A percentile compares a stretch with the other conserved stretches of the same genome.
Evolutionary conservation across 1,140 invertebrate species (phyloP).

Genomic region (Aphidius gifuensis): DNA sequence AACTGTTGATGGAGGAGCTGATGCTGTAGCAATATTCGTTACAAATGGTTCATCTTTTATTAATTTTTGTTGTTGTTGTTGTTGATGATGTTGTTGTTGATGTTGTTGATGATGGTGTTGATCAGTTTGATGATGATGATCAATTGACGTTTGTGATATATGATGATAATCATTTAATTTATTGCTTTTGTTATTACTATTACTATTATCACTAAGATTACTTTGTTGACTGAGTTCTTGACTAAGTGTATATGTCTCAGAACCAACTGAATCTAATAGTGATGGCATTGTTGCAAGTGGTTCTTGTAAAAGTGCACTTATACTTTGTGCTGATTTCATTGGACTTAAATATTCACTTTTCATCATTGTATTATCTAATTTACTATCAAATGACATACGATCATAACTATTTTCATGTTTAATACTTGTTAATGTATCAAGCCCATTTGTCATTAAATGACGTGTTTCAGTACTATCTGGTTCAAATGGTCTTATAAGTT

Average conservation of each 20-base stretch:
- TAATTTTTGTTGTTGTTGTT: background rate
- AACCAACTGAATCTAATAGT: slow-evolving; percentile 34
- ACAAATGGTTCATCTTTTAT: slow-evolving; percentile 18
- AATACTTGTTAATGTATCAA: background rate
- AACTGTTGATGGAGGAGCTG: slow-evolving; percentile 29
- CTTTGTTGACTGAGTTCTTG: background rate
- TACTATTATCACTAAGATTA: too few relatives aligned
- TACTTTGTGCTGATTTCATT: slow-evolving; percentile 49
- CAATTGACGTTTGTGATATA: too few relatives aligned
- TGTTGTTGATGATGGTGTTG: slow-evolving; percentile 22
- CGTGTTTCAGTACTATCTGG: slow-evolving; percentile 14
- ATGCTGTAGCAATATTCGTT: too few relatives aligned
- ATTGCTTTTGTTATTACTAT: too few relatives aligned
- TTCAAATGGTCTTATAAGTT: slow-evolving; percentile 44
- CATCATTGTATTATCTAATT: slow-evolving; percentile 18
- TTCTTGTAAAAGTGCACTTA: slow-evolving; percentile 48
- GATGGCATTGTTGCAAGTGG: slow-evolving; percentile 43
- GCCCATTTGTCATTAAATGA: too few relatives aligned
- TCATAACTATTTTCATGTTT: background rate
- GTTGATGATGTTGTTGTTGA: background rate
- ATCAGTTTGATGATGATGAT: slow-evolving; percentile 11
- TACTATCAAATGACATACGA: background rate
- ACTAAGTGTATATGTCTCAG: slow-evolving; percentile 17
- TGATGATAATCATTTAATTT: too few relatives aligned
- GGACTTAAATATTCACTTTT: slow-evolving; percentile 41